Percentiles rank a stretch among this genome's conserved stretches.
Evolutionary conservation across 1,140 invertebrate genomes (phyloP).

Genomic region (Andrena cerasifolii): DNA sequence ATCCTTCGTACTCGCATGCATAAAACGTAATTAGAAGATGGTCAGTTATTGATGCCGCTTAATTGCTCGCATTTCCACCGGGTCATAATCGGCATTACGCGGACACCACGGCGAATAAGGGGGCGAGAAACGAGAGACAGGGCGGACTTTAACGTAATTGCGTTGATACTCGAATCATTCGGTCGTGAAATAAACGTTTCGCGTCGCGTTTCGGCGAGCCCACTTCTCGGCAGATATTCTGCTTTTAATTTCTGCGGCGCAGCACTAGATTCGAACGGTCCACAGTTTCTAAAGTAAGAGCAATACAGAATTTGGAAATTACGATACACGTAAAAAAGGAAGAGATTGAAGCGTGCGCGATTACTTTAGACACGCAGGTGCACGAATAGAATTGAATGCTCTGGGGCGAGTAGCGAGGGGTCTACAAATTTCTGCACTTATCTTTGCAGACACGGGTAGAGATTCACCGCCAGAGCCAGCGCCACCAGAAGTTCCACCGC

Average conservation of each 20-base stretch:
- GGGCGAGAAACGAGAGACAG: conserved; percentile 29
- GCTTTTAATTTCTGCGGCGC: too few relatives aligned
- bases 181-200: conserved; percentile 41
- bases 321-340: too few relatives aligned
- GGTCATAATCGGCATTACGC: conserved; percentile 41
- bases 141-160: conserved; percentile 54
- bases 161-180: conserved; percentile 48
- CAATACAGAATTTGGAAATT: too few relatives aligned
- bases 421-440: not conserved
- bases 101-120: conserved; percentile 39
- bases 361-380: not conserved
- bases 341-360: too few relatives aligned
- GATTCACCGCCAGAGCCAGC: conserved; percentile 89
- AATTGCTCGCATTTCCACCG: conserved; percentile 56
- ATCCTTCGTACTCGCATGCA: conserved; percentile 56
- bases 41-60: conserved; percentile 58
- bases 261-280: too few relatives aligned
- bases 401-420: too few relatives aligned
- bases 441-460: conserved; percentile 82
- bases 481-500: conserved; percentile 88
- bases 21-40: conserved; percentile 51
- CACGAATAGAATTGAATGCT: not conserved
- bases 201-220: not conserved
- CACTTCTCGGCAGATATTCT: too few relatives aligned
- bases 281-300: too few relatives aligned